Evolutionary conservation across 2,888 invertebrate species (phyloP).

Genomic region (Amphipoea lucens): DNA sequence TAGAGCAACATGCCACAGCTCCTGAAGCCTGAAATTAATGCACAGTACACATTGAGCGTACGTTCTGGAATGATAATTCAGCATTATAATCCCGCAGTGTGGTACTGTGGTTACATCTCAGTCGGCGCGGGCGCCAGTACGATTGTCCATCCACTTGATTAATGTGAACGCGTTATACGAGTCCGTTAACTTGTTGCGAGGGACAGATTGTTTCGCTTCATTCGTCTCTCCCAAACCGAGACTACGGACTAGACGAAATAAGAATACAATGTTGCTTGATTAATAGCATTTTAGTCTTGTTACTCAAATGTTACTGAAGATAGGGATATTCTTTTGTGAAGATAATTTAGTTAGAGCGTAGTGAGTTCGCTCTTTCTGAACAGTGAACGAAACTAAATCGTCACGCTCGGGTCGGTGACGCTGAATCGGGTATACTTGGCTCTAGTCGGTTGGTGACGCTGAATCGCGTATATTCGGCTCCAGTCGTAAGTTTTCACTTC

Average conservation of each 20-base stretch:
- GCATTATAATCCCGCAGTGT: slow-evolving; percentile 38
- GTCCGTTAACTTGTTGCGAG: slow-evolving; percentile 82
- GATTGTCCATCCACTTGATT: slow-evolving; percentile 80
- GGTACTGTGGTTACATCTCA: slow-evolving; percentile 66
- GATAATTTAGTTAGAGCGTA: slow-evolving; percentile 7
- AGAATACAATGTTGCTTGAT: slow-evolving; percentile 77
- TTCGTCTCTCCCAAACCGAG: slow-evolving; percentile 72
- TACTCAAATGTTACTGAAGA: slow-evolving; percentile 14
- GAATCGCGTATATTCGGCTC: not conserved
- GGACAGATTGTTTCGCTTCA: slow-evolving; percentile 74
- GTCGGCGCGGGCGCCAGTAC: slow-evolving; percentile 70
- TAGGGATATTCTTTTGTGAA: slow-evolving; percentile 9
- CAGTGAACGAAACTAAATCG: not conserved
- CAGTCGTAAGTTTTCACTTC: not conserved
- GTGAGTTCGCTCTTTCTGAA: not conserved
- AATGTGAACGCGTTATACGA: slow-evolving; percentile 77
- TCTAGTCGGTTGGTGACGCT: too few species aligned
- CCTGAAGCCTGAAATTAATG: slow-evolving; percentile 40
- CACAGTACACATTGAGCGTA: slow-evolving; percentile 23
- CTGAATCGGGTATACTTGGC: not conserved
- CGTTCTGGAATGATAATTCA: slow-evolving; percentile 46
- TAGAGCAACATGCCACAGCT: slow-evolving; percentile 21
- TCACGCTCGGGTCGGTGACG: not conserved
- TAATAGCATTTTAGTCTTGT: slow-evolving; percentile 72
- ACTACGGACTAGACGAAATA: slow-evolving; percentile 70